These are phyloP conservation scores for Uloborus diversus DNA, from an alignment of 1,140 invertebrate species.

Conservation along the genomic window DNA sequence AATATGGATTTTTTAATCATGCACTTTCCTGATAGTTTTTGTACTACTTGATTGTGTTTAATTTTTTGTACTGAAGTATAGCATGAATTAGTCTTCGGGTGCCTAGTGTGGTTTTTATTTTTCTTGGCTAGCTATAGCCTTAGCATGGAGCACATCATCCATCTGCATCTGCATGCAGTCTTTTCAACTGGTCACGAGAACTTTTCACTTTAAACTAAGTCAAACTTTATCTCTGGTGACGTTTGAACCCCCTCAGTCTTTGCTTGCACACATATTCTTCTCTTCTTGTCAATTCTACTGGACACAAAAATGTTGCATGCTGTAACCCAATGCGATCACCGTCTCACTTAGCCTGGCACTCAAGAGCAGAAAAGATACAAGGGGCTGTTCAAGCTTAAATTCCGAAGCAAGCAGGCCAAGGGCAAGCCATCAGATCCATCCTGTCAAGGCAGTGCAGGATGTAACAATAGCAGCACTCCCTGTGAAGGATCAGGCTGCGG, in stretches of 20 bases:
- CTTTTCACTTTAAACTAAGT: conserved; percentile 18
- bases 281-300: conserved; percentile 32
- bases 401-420: conserved; percentile 58
- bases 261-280: conserved; percentile 29
- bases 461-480: conserved; percentile 4
- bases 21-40: no score
- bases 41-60: no score
- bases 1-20: no score
- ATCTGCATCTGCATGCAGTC: conserved; percentile 54
- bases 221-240: conserved; percentile 42
- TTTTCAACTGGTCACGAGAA: conserved; percentile 28
- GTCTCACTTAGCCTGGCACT: conserved; percentile 37
- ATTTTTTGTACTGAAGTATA: conserved; percentile 59
- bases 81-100: conserved; percentile 52
- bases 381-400: conserved; percentile 61
- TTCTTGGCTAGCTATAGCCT: conserved; percentile 38
- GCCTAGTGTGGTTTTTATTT: conserved; percentile 52
- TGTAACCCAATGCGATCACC: conserved; percentile 31
- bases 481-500: conserved; percentile 45
- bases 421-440: conserved; percentile 39
- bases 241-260: conserved; percentile 34
- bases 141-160: conserved; percentile 52
- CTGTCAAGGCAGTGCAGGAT: conserved; percentile 10
- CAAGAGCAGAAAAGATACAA: conserved; percentile 61
- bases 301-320: conserved; percentile 38